Evolutionary conservation across 1,140 invertebrate species (phyloP).

Genomic region (Drosophila sproati): DNA sequence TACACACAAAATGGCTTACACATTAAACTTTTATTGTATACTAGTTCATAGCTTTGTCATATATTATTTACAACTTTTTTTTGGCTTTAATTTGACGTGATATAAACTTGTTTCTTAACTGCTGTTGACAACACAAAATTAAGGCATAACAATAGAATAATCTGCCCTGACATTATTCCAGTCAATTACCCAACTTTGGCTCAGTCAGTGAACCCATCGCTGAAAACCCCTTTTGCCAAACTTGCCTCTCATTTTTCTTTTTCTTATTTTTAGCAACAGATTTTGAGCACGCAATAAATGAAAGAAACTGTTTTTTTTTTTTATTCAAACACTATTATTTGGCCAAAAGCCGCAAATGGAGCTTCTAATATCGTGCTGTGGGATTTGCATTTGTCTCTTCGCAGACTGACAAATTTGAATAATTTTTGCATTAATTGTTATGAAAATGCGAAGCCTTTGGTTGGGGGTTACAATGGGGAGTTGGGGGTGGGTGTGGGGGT

Average conservation of each 20-base stretch:
- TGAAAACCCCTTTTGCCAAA: slow-evolving; percentile 15
- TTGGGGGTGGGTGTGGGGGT: slow-evolving; percentile 4
- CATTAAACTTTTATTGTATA: background rate
- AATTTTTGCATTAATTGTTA: slow-evolving; percentile 80
- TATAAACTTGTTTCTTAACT: background rate
- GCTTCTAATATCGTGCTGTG: slow-evolving; percentile 7
- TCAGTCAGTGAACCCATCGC: slow-evolving; percentile 44
- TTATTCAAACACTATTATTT: slow-evolving; percentile 45
- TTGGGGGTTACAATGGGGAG: background rate
- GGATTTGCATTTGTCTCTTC: slow-evolving; percentile 31
- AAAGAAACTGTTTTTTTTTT: slow-evolving; percentile 27
- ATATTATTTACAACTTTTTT: slow-evolving; percentile 1
- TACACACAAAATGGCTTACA: background rate
- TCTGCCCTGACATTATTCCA: slow-evolving; percentile 51
- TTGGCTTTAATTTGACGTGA: slow-evolving; percentile 1
- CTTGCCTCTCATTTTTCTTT: slow-evolving; percentile 9
- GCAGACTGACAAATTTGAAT: slow-evolving; percentile 62
- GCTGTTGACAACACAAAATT: slow-evolving; percentile 22
- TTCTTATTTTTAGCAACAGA: slow-evolving; percentile 74
- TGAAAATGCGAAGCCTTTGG: slow-evolving; percentile 49
- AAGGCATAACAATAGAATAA: slow-evolving; percentile 37
- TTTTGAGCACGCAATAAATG: slow-evolving; percentile 78
- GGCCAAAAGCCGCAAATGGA: slow-evolving; percentile 22
- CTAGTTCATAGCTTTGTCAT: slow-evolving; percentile 1
- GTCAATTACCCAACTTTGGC: slow-evolving; percentile 36